phyloP scores from a whole-genome alignment of 2,113 vertebrate genomes.

The Lipotes vexillifer region DNA sequence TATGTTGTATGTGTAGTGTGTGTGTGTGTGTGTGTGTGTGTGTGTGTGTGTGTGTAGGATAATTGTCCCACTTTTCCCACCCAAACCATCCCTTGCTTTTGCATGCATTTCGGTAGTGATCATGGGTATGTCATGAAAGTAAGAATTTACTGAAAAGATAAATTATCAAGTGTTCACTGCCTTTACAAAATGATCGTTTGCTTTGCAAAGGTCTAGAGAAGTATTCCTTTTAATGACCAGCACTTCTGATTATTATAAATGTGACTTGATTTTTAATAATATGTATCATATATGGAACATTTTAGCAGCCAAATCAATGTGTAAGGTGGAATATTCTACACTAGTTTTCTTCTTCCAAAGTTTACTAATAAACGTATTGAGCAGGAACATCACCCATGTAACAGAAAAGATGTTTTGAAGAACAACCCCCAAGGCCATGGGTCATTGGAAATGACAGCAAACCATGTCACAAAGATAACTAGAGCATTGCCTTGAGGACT shows the following conservation, averaged over 20 bases:
- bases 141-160: background rate
- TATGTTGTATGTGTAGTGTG: too few species aligned
- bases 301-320: background rate
- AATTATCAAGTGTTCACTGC: background rate
- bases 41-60: background rate
- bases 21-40: too few species aligned
- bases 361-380: background rate
- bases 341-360: background rate
- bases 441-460: background rate
- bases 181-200: background rate
- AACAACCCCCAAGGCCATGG: background rate
- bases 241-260: background rate
- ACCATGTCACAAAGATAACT: background rate
- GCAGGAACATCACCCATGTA: background rate
- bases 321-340: background rate
- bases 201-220: background rate
- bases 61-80: background rate
- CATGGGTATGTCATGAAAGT: background rate
- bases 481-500: background rate
- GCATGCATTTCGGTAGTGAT: background rate
- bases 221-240: background rate
- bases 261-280: constrained; percentile 8
- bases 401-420: background rate
- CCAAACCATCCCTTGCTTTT: background rate
- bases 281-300: background rate